phyloP scores from a whole-genome alignment of 1,140 invertebrate species.

The Zaprionus lachaisei region DNA sequence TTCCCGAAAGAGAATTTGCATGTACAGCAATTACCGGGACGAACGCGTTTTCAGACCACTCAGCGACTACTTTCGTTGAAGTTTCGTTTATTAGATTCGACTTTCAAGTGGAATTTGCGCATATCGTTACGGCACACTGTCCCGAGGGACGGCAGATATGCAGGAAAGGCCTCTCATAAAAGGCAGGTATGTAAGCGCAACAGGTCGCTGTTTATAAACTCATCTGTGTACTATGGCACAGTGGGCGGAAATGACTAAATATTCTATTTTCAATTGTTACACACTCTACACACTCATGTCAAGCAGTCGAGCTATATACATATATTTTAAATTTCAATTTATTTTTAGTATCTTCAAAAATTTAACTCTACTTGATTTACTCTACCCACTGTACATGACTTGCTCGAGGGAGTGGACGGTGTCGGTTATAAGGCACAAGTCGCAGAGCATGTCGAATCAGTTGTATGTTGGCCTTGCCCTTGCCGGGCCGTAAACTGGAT shows the following conservation, averaged over 20 bases:
- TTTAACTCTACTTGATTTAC: not conserved
- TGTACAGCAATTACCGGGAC: conserved; percentile 52
- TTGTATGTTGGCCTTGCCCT: conserved; percentile 62
- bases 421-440: conserved; percentile 63
- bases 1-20: conserved; percentile 47
- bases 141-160: conserved; percentile 29
- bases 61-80: conserved; percentile 51
- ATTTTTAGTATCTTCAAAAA: too few species aligned
- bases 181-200: conserved; percentile 38
- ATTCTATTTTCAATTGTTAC: not conserved
- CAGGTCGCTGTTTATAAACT: not conserved
- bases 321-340: too few species aligned
- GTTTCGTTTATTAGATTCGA: conserved; percentile 25
- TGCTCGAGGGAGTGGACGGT: not conserved
- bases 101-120: conserved; percentile 33
- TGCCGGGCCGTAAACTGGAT: conserved; percentile 43
- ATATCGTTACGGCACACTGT: conserved; percentile 51
- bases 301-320: not conserved
- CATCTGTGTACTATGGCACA: conserved; percentile 3
- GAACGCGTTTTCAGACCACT: conserved; percentile 60
- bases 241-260: not conserved
- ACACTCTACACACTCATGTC: not conserved
- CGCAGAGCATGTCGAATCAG: conserved; percentile 64
- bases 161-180: conserved; percentile 8
- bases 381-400: not conserved